Evolutionary conservation across 2,113 vertebrate species (phyloP).

Genomic region (Oxygymnocypris stewartii): DNA sequence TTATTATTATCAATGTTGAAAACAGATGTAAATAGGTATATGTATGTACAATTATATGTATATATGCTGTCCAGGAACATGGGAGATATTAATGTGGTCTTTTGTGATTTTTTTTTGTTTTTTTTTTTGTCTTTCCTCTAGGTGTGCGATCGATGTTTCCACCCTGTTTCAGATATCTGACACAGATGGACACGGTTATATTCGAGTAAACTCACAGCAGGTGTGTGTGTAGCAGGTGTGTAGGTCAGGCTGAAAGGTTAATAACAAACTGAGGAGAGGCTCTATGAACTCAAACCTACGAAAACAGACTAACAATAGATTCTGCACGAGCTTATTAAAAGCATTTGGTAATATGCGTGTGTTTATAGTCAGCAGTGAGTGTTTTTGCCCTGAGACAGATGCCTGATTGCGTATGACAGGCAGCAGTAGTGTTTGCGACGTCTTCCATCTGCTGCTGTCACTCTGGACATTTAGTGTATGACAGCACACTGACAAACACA

Average conservation of each 20-base stretch:
- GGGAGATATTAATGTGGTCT: neutral
- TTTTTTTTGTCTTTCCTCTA: no score
- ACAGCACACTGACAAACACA: slow-evolving; percentile 25
- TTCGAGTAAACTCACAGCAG: neutral
- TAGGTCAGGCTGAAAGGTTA: slow-evolving; percentile 42
- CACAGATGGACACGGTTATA: slow-evolving; percentile 16
- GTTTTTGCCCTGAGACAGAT: neutral
- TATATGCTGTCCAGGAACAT: neutral
- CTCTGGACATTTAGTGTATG: slow-evolving; percentile 37
- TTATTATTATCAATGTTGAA: neutral
- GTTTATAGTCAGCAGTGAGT: slow-evolving; percentile 23
- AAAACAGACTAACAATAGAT: slow-evolving; percentile 3
- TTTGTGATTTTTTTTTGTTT: neutral
- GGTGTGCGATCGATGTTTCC: neutral
- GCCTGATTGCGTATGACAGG: slow-evolving; percentile 55
- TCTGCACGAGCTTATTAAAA: neutral
- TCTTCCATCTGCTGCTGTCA: slow-evolving; percentile 59
- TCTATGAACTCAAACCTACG: slow-evolving; percentile 12
- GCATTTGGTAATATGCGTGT: slow-evolving; percentile 2
- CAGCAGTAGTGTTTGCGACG: slow-evolving; percentile 51
- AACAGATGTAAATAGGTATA: neutral
- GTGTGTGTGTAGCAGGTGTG: slow-evolving; percentile 23
- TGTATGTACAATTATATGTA: neutral
- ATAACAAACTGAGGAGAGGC: slow-evolving; percentile 39
- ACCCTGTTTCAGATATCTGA: neutral